Evolutionary conservation across 2,113 vertebrate species (phyloP).

Genomic region (Hipposideros armiger): DNA sequence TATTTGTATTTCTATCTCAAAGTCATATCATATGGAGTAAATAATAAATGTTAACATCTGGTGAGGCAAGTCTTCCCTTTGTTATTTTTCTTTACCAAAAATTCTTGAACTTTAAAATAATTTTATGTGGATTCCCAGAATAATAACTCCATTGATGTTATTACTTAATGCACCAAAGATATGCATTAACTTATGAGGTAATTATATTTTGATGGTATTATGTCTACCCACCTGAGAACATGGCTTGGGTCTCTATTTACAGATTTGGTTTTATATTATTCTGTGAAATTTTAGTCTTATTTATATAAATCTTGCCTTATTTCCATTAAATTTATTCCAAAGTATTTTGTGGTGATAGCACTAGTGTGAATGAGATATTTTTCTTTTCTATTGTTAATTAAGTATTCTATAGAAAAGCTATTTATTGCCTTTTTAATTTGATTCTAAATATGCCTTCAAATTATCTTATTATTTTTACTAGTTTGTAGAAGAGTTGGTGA

Average conservation of each 20-base stretch:
- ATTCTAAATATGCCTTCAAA: background rate
- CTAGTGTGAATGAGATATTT: background rate
- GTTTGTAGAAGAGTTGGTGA: background rate
- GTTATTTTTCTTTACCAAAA: background rate
- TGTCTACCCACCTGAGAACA: background rate
- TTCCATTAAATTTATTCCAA: background rate
- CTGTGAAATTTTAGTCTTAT: background rate
- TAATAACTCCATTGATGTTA: background rate
- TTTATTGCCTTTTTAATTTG: background rate
- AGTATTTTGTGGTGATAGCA: background rate
- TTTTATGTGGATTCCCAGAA: background rate
- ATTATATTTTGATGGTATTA: background rate
- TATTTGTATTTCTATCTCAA: conserved; percentile 6
- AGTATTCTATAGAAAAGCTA: background rate
- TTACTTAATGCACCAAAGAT: background rate
- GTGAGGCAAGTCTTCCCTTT: background rate
- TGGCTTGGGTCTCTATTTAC: background rate
- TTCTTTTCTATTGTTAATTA: background rate
- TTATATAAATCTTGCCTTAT: background rate
- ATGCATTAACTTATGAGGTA: background rate
- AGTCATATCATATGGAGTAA: background rate
- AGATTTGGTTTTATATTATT: background rate
- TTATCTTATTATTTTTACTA: background rate
- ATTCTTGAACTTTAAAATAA: conserved; percentile 3
- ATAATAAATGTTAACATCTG: background rate